Evolutionary conservation across 2,888 invertebrate species (phyloP), one percentile per base, ranked within the genome.

Genomic region (Entomobrya multifasciata): DNA sequence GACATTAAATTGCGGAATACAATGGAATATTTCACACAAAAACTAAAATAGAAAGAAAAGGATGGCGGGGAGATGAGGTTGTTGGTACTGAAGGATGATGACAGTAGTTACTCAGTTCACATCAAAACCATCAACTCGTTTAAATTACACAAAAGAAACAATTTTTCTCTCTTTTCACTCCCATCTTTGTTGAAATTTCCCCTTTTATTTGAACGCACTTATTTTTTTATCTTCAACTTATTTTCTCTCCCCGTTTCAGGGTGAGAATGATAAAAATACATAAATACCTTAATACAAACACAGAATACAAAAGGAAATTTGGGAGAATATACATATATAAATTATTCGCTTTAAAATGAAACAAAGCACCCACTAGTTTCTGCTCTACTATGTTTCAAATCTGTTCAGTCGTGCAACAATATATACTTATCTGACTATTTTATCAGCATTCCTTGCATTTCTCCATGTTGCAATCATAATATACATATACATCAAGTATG

Each of bases 71-170:
- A 67, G 36, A n/a, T n/a, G n/a, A n/a, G n/a, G 4, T 6, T 36
- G 36, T 36, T 36, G 36, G 36, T 36, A 36, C 36, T 36, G 36
- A 6, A 72, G 30, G 72, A 72, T 17, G 27, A n/a, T 72, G 72
- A 72, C 72, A 72, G 60, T 81, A 44, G 60, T 41, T 72, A 57
- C 44, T 81, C 72, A 81, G 72, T 81, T 81, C 81, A 81, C 81
- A 81, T 81, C 81, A 72, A 57, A 81, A 72, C 81, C 72, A 81
- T 81, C 81, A 81, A 72, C 81, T 81, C 72, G 72, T 81, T 81
- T 81, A 81, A 81, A 81, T 72, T 72, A 72, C 60, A 81, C 72
- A 72, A 81, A 81, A 60, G 72, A 57, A 72, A 15, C 72, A 60
- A 72, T 72, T 81, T 81, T 72, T 81, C 44, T 60, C 47, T 57